Conservation (phyloP, 2,888 invertebrate genomes). For the Linhomoeus sp. region DNA sequence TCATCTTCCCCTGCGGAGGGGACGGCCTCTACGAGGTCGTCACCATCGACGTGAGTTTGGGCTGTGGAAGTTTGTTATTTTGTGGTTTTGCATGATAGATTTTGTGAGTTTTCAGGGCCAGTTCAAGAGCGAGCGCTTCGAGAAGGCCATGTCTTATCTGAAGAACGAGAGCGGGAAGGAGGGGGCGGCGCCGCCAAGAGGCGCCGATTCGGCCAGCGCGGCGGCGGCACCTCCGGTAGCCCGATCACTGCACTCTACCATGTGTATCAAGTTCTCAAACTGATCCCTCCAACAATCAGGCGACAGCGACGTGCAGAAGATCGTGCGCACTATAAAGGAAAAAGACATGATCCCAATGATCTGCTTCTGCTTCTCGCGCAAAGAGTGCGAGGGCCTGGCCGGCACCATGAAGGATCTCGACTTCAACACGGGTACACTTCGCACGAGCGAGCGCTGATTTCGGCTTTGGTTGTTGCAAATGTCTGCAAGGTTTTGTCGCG, state of each 20-base stretch:
- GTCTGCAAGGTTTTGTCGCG: not conserved
- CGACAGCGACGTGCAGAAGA: conserved; percentile 70
- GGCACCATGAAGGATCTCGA: conserved; percentile 89
- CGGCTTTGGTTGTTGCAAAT: not conserved
- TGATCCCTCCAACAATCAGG: too few species aligned
- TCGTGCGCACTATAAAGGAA: conserved; percentile 97
- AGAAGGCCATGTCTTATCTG: conserved; percentile 80
- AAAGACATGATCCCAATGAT: conserved; percentile 91
- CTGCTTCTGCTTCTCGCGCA: conserved; percentile 95
- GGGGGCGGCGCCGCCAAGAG: conserved; percentile 64
- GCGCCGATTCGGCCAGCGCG: conserved; percentile 42
- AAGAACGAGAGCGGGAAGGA: conserved; percentile 55
- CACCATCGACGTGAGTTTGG: conserved; percentile 48
- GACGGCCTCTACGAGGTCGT: conserved; percentile 83
- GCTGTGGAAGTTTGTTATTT: not conserved
- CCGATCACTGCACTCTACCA: too few species aligned
- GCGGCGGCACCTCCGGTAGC: conserved; percentile 51
- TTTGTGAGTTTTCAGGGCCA: conserved; percentile 42
- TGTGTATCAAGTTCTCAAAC: too few species aligned
- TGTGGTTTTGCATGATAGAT: conserved; percentile 9
- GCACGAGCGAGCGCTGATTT: too few species aligned
- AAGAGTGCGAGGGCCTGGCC: conserved; percentile 90
- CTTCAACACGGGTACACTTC: conserved; percentile 55
- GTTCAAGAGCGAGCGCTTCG: conserved; percentile 92
- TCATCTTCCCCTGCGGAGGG: conserved; percentile 86